Percentiles rank a stretch among this genome's conserved stretches.
Evolutionary conservation across 2,888 invertebrate genomes (phyloP).

Genomic region (Sarcophaga subvicina): DNA sequence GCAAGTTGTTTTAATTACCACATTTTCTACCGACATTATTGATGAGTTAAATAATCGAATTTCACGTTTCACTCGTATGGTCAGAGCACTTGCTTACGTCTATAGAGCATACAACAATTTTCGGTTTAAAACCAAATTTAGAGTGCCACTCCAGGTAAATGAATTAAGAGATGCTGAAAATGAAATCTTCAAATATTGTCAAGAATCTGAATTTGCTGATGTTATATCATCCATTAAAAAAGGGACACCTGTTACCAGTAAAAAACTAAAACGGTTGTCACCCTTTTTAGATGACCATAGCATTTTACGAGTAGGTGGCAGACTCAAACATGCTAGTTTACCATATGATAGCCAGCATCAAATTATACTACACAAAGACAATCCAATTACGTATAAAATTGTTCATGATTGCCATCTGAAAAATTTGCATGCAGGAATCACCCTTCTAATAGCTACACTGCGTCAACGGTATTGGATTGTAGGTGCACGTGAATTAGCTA

Average conservation of each 20-base stretch:
- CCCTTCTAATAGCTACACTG: no score
- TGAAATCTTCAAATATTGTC: background rate
- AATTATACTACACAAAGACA: slow-evolving; percentile 16
- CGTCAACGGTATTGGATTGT: no score
- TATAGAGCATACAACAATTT: slow-evolving; percentile 26
- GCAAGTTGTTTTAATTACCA: background rate
- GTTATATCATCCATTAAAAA: slow-evolving; percentile 3
- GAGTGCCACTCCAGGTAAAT: background rate
- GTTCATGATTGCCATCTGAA: no score
- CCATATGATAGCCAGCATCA: slow-evolving; percentile 21
- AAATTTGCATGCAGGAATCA: no score
- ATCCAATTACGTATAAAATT: background rate
- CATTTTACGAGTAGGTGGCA: background rate
- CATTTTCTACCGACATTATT: no score
- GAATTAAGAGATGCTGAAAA: slow-evolving; percentile 9
- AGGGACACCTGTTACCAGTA: background rate
- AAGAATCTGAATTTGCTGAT: slow-evolving; percentile 1
- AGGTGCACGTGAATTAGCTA: no score
- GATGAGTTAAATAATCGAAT: background rate
- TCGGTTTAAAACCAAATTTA: slow-evolving; percentile 4
- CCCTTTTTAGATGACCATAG: slow-evolving; percentile 12
- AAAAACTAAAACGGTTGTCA: slow-evolving; percentile 15
- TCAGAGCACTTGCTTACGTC: background rate
- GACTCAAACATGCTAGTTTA: background rate
- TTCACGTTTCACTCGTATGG: slow-evolving; percentile 9